Evolutionary conservation across 2,113 vertebrate genomes (phyloP).

Genomic region (Okapia johnstoni): DNA sequence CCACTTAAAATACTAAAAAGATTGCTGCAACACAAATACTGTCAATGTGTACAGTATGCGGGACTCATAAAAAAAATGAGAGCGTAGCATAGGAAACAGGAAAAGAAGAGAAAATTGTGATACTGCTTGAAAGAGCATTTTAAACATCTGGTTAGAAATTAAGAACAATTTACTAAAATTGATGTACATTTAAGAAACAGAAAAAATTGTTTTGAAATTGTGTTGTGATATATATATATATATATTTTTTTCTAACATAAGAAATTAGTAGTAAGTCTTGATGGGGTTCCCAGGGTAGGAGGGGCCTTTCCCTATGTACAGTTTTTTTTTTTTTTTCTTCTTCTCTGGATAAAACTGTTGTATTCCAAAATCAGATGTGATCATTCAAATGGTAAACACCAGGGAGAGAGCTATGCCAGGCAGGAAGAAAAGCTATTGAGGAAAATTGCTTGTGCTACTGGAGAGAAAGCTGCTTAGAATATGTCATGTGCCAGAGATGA

Average conservation of each 20-base stretch:
- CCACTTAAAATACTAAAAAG: not conserved
- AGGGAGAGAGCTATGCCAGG: not conserved
- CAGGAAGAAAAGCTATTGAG: not conserved
- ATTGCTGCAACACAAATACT: not conserved
- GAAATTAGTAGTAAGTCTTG: not conserved
- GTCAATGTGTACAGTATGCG: not conserved
- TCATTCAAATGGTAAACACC: slow-evolving; percentile 52
- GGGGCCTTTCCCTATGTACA: not conserved
- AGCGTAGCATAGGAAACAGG: not conserved
- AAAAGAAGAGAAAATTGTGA: not conserved
- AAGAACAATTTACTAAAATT: slow-evolving; percentile 33
- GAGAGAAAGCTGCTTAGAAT: slow-evolving; percentile 30
- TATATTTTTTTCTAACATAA: not conserved
- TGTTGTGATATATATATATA: not conserved
- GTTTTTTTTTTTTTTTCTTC: not conserved
- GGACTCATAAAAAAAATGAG: not conserved
- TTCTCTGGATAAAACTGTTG: not conserved
- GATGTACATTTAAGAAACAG: slow-evolving; percentile 27
- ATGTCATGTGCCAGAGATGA: slow-evolving; percentile 21
- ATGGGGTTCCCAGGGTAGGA: not conserved
- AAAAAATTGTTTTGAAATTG: slow-evolving; percentile 38
- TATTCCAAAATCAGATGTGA: slow-evolving; percentile 27
- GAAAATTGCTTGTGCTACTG: slow-evolving; percentile 36
- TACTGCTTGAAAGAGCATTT: slow-evolving; percentile 11
- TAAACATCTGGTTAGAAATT: slow-evolving; percentile 40